Evolutionary conservation across 1,140 invertebrate species (phyloP).

Genomic region (Steinernema khuongi): DNA sequence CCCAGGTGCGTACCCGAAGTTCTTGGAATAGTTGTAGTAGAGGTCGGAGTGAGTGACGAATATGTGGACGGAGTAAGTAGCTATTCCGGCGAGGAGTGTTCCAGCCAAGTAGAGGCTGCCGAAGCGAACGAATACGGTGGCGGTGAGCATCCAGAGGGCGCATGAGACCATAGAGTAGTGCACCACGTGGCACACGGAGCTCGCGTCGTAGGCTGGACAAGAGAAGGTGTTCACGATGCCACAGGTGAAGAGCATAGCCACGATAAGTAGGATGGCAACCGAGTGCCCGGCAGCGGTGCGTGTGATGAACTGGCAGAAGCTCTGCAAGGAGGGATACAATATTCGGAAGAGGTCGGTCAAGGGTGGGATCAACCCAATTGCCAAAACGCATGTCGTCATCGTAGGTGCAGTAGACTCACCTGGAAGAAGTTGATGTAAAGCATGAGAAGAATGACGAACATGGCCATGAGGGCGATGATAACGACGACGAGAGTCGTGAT

Average conservation of each 20-base stretch:
- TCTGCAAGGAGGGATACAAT: constrained; percentile 41
- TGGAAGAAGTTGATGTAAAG: constrained; percentile 56
- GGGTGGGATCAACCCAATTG: too few species aligned
- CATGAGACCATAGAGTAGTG: constrained; percentile 51
- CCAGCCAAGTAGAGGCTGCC: constrained; percentile 36
- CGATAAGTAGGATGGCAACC: constrained; percentile 50
- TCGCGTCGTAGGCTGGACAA: constrained; percentile 37
- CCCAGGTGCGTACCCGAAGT: constrained; percentile 25
- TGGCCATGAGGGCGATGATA: constrained; percentile 44
- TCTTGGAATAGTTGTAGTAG: constrained; percentile 36
- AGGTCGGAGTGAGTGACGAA: constrained; percentile 48
- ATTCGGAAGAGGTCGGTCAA: too few species aligned
- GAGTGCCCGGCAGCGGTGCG: constrained; percentile 53
- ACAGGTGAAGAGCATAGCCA: constrained; percentile 53
- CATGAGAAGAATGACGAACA: constrained; percentile 55
- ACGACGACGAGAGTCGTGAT: constrained; percentile 46
- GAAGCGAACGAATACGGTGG: constrained; percentile 51
- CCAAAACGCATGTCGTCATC: too few species aligned
- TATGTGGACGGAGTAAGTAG: constrained; percentile 48
- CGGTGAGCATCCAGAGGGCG: constrained; percentile 52
- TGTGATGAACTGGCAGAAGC: constrained; percentile 56
- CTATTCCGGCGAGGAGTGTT: constrained; percentile 40
- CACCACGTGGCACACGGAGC: constrained; percentile 41
- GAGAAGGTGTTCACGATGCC: constrained; percentile 57
- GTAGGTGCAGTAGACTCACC: constrained; percentile 37